These are phyloP conservation scores for Mesocricetus auratus DNA, from an alignment of 2,113 vertebrate genomes.

Conservation along the genomic window DNA sequence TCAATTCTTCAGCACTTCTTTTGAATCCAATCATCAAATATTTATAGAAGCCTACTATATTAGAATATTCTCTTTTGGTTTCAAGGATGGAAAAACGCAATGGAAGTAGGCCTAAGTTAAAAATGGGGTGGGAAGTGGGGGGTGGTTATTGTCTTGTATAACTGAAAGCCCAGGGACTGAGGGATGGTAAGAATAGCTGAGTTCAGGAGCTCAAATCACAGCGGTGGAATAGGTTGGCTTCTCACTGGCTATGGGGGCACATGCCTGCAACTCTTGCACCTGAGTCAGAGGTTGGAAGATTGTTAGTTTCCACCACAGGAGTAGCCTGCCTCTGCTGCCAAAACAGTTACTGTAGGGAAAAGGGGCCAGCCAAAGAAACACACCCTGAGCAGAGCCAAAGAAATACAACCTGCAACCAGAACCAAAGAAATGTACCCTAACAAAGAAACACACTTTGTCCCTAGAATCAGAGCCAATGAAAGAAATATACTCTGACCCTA, in stretches of 20 bases:
- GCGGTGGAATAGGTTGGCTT: background rate
- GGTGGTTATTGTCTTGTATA: background rate
- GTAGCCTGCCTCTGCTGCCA: no score
- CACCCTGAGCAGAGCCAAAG: no score
- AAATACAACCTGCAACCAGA: no score
- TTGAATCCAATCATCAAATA: slow-evolving; percentile 64
- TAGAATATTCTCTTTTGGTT: slow-evolving; percentile 59
- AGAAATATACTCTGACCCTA: no score
- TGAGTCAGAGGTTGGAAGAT: background rate
- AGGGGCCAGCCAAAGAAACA: no score
- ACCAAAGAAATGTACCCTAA: no score
- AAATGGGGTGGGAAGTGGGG: rapidly evolving
- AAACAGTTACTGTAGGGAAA: no score
- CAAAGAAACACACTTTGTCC: no score
- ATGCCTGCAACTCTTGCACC: background rate
- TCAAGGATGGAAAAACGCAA: slow-evolving; percentile 33
- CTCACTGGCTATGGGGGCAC: background rate
- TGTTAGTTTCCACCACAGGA: no score
- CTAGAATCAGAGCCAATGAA: no score
- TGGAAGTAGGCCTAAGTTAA: background rate
- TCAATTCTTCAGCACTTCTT: slow-evolving; percentile 63
- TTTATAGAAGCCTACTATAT: slow-evolving; percentile 53
- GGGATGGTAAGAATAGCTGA: background rate
- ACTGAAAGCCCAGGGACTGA: background rate
- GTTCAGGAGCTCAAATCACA: background rate